These are phyloP conservation scores for Chamaedrilus cognettii DNA, from an alignment of 2,888 invertebrate species.

Conservation along the genomic window DNA sequence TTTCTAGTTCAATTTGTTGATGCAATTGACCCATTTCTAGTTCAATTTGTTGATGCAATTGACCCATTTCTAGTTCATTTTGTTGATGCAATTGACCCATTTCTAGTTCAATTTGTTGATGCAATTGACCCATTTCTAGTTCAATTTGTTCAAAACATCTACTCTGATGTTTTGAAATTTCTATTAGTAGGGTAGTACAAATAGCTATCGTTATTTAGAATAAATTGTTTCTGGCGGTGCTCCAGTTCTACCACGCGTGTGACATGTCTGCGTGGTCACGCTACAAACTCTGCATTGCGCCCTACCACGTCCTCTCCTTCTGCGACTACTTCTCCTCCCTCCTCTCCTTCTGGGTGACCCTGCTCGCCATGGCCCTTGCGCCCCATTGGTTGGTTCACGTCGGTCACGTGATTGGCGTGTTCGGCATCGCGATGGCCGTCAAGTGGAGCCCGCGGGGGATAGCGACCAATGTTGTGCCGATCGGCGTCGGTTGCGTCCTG, in stretches of 20 bases:
- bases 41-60: no score
- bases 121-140: no score
- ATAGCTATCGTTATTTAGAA: no score
- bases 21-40: no score
- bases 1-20: no score
- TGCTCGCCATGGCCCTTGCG: slow-evolving; percentile 81
- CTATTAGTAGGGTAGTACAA: no score
- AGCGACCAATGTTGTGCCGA: slow-evolving; percentile 77
- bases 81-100: no score
- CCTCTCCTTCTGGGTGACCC: slow-evolving; percentile 84
- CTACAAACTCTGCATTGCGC: slow-evolving; percentile 76
- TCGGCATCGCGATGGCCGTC: slow-evolving; percentile 77
- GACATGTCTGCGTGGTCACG: slow-evolving; percentile 70
- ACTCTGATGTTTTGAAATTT: no score
- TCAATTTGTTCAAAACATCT: no score
- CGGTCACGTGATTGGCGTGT: slow-evolving; percentile 75
- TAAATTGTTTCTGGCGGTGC: no score
- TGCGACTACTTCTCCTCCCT: slow-evolving; percentile 87
- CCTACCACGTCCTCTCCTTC: slow-evolving; percentile 77
- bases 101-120: no score
- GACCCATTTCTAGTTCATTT: no score
- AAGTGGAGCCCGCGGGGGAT: slow-evolving; percentile 81
- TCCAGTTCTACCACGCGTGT: slow-evolving; percentile 91
- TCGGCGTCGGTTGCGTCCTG: slow-evolving; percentile 70
- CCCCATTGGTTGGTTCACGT: slow-evolving; percentile 64